Conservation (phyloP, 2,113 vertebrate genomes). For the Lepus americanus region DNA sequence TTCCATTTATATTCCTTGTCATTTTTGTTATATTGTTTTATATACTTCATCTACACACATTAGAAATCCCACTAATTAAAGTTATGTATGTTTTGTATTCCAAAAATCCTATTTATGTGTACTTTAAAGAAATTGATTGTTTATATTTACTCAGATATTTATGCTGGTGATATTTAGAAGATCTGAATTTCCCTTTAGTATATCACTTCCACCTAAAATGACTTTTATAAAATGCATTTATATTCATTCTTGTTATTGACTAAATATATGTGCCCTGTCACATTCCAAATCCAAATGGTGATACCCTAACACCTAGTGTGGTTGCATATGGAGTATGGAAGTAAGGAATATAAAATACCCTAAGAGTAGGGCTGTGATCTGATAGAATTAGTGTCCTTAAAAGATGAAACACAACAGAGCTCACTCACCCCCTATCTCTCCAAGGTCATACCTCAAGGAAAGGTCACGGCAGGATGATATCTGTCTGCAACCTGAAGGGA, state of each 20-base stretch:
- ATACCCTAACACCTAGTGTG: too few species aligned
- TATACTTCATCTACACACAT: too few species aligned
- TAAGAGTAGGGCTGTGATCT: neutral
- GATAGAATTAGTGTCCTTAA: neutral
- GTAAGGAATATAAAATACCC: too few species aligned
- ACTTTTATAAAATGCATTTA: neutral
- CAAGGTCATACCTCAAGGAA: neutral
- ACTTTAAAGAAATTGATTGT: neutral
- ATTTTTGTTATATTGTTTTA: too few species aligned
- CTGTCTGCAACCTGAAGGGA: rapidly evolving
- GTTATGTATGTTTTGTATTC: neutral
- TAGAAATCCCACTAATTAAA: too few species aligned
- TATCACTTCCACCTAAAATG: neutral
- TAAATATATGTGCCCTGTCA: neutral
- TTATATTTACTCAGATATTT: neutral
- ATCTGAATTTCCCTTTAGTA: neutral
- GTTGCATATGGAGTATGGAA: neutral
- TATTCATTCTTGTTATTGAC: neutral
- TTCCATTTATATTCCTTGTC: too few species aligned
- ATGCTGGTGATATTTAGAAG: neutral
- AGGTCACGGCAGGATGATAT: too few species aligned
- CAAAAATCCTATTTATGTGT: neutral
- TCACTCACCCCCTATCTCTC: neutral
- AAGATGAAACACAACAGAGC: neutral
- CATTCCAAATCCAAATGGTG: neutral